Evolutionary conservation across 1,140 invertebrate genomes (phyloP).

Genomic region (Plutomurus gul): DNA sequence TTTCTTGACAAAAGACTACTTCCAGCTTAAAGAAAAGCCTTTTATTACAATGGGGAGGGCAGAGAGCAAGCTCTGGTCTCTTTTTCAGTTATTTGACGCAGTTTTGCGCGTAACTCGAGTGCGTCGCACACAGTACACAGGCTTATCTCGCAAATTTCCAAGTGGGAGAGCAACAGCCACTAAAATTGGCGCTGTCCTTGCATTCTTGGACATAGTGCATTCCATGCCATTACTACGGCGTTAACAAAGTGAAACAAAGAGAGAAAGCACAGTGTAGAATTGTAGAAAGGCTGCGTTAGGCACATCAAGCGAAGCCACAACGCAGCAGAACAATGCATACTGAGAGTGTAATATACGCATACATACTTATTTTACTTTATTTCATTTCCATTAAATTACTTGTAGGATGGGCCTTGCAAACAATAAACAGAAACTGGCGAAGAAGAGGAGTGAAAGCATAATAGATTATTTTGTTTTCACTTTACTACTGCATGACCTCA

Average conservation of each 20-base stretch:
- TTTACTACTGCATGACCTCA: background rate
- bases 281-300: background rate
- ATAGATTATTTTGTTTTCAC: background rate
- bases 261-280: background rate
- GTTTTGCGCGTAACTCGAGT: background rate
- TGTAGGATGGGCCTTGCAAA: too few species aligned
- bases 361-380: background rate
- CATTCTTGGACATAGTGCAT: background rate
- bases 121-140: background rate
- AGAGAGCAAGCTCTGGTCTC: background rate
- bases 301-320: background rate
- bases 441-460: background rate
- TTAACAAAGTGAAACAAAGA: background rate
- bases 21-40: background rate
- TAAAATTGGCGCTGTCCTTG: background rate
- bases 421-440: background rate
- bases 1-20: background rate
- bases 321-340: too few species aligned
- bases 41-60: background rate
- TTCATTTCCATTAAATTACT: too few species aligned
- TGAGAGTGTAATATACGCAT: too few species aligned
- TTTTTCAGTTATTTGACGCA: background rate
- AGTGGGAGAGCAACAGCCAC: background rate
- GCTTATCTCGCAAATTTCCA: background rate
- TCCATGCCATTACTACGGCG: background rate